Evolutionary conservation across 2,888 invertebrate genomes (phyloP).

Genomic region (Endotricha flammealis): DNA sequence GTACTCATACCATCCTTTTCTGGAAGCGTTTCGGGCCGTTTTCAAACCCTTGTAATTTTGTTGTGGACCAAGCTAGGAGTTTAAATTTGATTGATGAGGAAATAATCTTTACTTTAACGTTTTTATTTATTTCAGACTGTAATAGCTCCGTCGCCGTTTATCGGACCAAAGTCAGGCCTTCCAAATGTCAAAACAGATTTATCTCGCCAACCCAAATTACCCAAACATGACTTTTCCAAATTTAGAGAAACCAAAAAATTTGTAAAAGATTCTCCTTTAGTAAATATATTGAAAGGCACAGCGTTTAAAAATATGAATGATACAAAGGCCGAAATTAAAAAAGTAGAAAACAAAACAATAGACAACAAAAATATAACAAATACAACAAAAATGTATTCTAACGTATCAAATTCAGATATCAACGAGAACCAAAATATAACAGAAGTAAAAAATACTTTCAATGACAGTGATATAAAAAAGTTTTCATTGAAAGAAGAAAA

Average conservation of each 20-base stretch:
- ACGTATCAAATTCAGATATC: background rate
- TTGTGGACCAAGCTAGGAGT: too few relatives aligned
- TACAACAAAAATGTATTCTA: slow-evolving; percentile 4
- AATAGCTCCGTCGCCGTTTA: slow-evolving; percentile 4
- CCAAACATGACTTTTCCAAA: slow-evolving; percentile 4
- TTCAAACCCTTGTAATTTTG: too few relatives aligned
- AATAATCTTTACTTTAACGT: too few relatives aligned
- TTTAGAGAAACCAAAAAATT: background rate
- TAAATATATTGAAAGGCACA: background rate
- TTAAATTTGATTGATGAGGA: too few relatives aligned
- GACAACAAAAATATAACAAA: background rate
- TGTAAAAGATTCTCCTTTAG: slow-evolving; percentile 1
- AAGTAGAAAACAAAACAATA: background rate
- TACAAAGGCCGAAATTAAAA: slow-evolving; percentile 1
- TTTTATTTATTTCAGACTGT: slow-evolving; percentile 3
- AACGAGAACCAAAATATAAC: background rate
- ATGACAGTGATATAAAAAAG: slow-evolving; percentile 3
- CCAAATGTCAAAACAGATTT: background rate
- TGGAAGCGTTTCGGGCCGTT: too few relatives aligned
- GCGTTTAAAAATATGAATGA: background rate
- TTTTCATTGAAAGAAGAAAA: background rate
- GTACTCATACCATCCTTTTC: too few relatives aligned
- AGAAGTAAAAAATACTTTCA: background rate
- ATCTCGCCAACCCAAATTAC: background rate
- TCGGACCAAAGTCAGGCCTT: slow-evolving; percentile 1